These are phyloP conservation scores for Perognathus longimembris DNA, from an alignment of 2,113 vertebrate species.

Conservation along the genomic window DNA sequence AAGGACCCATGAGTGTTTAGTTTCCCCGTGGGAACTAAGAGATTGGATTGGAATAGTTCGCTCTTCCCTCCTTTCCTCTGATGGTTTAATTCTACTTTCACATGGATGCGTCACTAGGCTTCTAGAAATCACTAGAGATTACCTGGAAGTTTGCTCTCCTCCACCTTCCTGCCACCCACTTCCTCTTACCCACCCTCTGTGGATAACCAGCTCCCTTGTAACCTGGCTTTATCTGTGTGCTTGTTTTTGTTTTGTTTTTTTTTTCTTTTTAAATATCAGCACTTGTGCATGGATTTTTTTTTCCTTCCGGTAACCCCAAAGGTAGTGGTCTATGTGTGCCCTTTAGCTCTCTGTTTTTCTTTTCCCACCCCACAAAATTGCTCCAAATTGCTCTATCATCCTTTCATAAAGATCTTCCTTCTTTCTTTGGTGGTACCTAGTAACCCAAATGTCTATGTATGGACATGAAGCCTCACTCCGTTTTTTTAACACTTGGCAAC, in stretches of 20 bases:
- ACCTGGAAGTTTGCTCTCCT: neutral
- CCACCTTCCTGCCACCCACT: too few relatives aligned
- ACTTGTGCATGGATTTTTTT: neutral
- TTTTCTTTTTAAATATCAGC: neutral
- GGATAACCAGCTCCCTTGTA: neutral
- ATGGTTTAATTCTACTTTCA: neutral
- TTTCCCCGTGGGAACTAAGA: too few relatives aligned
- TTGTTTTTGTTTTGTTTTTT: neutral
- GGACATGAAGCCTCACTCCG: neutral
- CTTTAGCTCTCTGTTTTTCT: neutral
- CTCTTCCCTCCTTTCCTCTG: neutral
- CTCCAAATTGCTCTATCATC: neutral
- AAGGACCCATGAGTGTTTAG: neutral
- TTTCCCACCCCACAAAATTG: neutral
- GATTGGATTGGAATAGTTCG: neutral
- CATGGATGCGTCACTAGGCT: neutral
- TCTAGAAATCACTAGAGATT: neutral
- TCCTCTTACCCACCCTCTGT: neutral
- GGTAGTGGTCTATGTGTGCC: neutral
- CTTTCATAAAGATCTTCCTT: neutral
- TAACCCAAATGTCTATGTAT: neutral
- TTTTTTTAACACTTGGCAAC: conserved; percentile 17
- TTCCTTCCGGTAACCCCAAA: neutral
- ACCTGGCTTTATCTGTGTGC: neutral
- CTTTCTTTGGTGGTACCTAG: neutral